Evolutionary conservation across 1,140 invertebrate genomes (phyloP).

Genomic region (Nomia melanderi): DNA sequence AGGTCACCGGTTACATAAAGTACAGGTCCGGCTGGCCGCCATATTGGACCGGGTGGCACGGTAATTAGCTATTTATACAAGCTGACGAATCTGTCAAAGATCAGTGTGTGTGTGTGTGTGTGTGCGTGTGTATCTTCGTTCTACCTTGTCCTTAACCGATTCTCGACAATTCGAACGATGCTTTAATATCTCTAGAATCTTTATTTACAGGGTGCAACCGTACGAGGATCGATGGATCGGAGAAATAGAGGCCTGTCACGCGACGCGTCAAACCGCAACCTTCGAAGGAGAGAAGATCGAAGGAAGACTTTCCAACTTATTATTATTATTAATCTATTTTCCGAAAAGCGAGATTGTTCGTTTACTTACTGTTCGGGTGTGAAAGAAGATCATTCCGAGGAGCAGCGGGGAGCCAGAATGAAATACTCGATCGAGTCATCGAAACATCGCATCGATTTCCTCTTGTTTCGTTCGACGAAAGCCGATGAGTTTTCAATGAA

Average conservation of each 20-base stretch:
- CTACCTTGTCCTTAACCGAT: too few relatives aligned
- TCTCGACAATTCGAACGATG: neutral
- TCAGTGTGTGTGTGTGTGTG: neutral
- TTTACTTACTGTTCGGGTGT: conserved; percentile 20
- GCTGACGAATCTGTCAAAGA: neutral
- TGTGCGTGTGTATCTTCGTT: too few relatives aligned
- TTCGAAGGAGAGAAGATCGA: neutral
- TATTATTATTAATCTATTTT: too few relatives aligned
- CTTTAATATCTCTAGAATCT: too few relatives aligned
- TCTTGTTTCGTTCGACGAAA: too few relatives aligned
- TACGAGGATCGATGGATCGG: neutral
- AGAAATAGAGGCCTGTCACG: neutral
- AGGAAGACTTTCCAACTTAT: neutral
- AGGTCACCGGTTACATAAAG: conserved; percentile 41
- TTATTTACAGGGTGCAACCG: too few relatives aligned
- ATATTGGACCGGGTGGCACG: neutral
- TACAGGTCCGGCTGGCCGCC: neutral
- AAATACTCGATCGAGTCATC: too few relatives aligned
- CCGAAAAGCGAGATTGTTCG: too few relatives aligned
- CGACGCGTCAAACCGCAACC: neutral
- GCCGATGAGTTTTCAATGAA: too few relatives aligned
- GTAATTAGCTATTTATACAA: neutral
- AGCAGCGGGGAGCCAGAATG: neutral
- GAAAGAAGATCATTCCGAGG: neutral
- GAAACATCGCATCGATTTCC: too few relatives aligned